Evolutionary conservation across 2,113 vertebrate genomes (phyloP).

Genomic region (Ictalurus punctatus): DNA sequence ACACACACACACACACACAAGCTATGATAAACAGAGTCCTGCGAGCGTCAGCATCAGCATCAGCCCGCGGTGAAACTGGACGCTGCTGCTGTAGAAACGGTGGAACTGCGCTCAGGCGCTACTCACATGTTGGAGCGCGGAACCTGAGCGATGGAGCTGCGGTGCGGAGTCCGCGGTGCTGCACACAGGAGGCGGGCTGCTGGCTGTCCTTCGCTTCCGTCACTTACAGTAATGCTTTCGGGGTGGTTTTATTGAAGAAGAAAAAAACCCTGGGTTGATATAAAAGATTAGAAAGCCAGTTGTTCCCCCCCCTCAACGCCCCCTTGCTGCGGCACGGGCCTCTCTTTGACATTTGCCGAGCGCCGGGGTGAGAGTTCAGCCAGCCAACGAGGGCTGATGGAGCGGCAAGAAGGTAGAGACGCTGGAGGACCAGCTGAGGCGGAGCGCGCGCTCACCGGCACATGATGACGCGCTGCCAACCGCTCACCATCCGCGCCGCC

Average conservation of each 20-base stretch:
- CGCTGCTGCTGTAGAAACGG: constrained; percentile 2
- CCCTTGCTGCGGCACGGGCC: constrained; percentile 79
- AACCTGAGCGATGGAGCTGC: constrained; percentile 56
- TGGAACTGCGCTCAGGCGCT: constrained; percentile 55
- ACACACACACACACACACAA: constrained; percentile 23
- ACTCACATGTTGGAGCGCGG: constrained; percentile 77
- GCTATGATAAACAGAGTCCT: constrained; percentile 4
- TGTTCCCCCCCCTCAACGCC: constrained; percentile 64
- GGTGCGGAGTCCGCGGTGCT: constrained; percentile 50
- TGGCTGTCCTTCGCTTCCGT: constrained; percentile 23
- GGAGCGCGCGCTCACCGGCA: constrained; percentile 54
- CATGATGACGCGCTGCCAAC: constrained; percentile 58
- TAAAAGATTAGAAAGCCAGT: constrained; percentile 60
- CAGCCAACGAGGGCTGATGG: constrained; percentile 75
- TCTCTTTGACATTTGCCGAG: constrained; percentile 78
- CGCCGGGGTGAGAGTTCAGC: constrained; percentile 79
- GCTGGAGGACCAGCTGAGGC: constrained; percentile 77
- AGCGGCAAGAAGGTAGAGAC: constrained; percentile 76
- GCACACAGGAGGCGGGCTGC: constrained; percentile 22
- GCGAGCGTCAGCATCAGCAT: constrained; percentile 36
- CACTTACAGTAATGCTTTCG: neutral
- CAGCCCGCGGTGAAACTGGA: constrained; percentile 37
- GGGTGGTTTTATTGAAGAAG: too few relatives aligned
- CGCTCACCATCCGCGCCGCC: constrained; percentile 30
- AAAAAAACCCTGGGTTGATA: constrained; percentile 54